A percentile compares a stretch with the other conserved stretches of the same genome.
Evolutionary conservation across 2,888 invertebrate genomes (phyloP).

Genomic region (Macrosoma leucophasiata): DNA sequence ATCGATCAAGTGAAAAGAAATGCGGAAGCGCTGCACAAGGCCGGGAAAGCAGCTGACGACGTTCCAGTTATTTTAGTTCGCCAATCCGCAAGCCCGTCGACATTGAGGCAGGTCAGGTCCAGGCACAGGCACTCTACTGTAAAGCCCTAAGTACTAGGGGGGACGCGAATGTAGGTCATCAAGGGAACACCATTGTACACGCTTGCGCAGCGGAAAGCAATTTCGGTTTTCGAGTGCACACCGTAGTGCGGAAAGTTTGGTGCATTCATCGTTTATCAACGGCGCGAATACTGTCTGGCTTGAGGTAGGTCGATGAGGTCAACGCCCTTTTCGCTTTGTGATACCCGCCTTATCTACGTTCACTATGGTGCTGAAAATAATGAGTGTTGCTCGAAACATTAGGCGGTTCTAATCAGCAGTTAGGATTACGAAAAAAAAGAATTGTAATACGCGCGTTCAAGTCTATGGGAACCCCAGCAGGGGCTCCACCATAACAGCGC

Average conservation of each 20-base stretch:
- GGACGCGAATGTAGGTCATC: slow-evolving; percentile 62
- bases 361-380: slow-evolving; percentile 5
- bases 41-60: slow-evolving; percentile 43
- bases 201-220: slow-evolving; percentile 41
- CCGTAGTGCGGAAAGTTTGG: slow-evolving; percentile 33
- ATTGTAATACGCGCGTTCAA: slow-evolving; percentile 42
- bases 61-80: slow-evolving; percentile 61
- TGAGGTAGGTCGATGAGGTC: slow-evolving; percentile 63
- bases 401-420: slow-evolving; percentile 30
- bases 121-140: slow-evolving; percentile 56
- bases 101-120: slow-evolving; percentile 63
- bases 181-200: slow-evolving; percentile 44
- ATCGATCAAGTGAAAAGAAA: too few species aligned
- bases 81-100: slow-evolving; percentile 46
- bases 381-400: slow-evolving; percentile 2
- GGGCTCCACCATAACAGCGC: slow-evolving; percentile 47
- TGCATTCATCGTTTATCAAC: slow-evolving; percentile 40
- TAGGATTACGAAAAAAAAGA: slow-evolving; percentile 40
- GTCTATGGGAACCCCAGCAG: slow-evolving; percentile 64
- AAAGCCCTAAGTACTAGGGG: slow-evolving; percentile 67
- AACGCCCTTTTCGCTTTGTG: slow-evolving; percentile 40
- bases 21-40: slow-evolving; percentile 44
- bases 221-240: slow-evolving; percentile 36
- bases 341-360: slow-evolving; percentile 29
- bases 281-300: slow-evolving; percentile 41